Evolutionary conservation across 2,888 invertebrate species (phyloP).

Genomic region (Stenodema calcarata): DNA sequence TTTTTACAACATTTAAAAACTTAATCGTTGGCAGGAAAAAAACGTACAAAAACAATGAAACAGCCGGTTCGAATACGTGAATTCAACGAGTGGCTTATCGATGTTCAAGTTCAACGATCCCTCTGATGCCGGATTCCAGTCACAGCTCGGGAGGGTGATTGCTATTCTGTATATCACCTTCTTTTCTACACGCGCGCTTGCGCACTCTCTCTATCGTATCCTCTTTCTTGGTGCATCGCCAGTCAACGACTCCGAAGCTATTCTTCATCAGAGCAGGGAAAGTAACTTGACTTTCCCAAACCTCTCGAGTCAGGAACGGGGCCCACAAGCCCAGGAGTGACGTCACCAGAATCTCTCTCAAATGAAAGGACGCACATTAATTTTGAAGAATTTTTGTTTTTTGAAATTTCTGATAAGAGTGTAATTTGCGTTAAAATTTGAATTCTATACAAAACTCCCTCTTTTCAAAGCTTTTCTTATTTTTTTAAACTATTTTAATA

Average conservation of each 20-base stretch:
- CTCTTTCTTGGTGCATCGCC: background rate
- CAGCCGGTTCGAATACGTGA: background rate
- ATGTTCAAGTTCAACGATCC: conserved; percentile 27
- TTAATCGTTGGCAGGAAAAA: background rate
- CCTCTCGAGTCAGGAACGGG: background rate
- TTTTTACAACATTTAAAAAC: background rate
- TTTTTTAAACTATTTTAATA: conserved; percentile 25
- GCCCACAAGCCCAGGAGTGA: background rate
- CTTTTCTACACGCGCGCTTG: background rate
- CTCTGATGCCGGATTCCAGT: conserved; percentile 9
- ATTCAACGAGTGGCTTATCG: conserved; percentile 1
- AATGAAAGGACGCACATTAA: background rate
- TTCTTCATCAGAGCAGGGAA: background rate
- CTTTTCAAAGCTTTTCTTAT: conserved; percentile 16
- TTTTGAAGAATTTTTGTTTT: background rate
- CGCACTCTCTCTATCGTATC: conserved; percentile 9
- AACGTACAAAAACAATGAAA: background rate
- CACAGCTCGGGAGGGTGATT: background rate
- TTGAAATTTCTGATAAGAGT: background rate
- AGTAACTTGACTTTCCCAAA: background rate
- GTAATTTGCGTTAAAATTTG: background rate
- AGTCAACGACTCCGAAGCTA: background rate
- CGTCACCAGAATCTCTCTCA: background rate
- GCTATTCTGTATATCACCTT: conserved; percentile 21
- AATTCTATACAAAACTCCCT: conserved; percentile 15